Evolutionary conservation across 1,140 invertebrate species (phyloP), one percentile per base, ranked within the genome.

Genomic region (Aphelinus certus): DNA sequence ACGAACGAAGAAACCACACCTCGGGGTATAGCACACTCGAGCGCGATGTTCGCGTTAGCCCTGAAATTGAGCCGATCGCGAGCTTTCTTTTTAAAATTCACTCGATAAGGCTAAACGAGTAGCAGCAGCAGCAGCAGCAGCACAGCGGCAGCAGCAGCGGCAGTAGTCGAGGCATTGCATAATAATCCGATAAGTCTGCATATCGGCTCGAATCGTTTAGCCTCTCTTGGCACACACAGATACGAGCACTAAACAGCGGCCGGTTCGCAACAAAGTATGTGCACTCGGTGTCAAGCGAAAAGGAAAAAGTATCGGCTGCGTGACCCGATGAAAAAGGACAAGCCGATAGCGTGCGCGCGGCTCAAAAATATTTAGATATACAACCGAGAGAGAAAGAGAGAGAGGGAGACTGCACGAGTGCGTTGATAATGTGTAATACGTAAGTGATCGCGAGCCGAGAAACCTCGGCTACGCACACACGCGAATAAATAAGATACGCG

Each of bases 101-200:
- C 58, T 66, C 66, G 63, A 73, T 73, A 73, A 73, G 62, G 53
- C n/a, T 2, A 7, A 58, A 63, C 46, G 9, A n/a, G 6, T 9
- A 48, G 45, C 51, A 43, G 51, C 47, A 49, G 26, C 51, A 43
- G 51, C 47, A 49, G 26, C 26, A 26, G 26, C 26, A 26, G 26
- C 26, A 26, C 26, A 26, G 26, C 26, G 26, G 26, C 26, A 26
- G 26, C 26, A 26, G 26, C 26, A 26, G 26, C 26, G 26, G 26
- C 26, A 26, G 26, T 26, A 26, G 51, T 26, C 43, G 26, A n/a
- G 63, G 58, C 48, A 73, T 73, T 73, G 64, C 64, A 73, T 73
- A 73, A 73, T 49, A 68, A 61, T 62, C 53, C 43, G 72, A 73
- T 73, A 73, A 73, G 57, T 55, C 26, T 9, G 46, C n/a, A 64